These are phyloP conservation scores for Pseudoips prasinana DNA, from an alignment of 2,888 invertebrate species.

Conservation along the genomic window DNA sequence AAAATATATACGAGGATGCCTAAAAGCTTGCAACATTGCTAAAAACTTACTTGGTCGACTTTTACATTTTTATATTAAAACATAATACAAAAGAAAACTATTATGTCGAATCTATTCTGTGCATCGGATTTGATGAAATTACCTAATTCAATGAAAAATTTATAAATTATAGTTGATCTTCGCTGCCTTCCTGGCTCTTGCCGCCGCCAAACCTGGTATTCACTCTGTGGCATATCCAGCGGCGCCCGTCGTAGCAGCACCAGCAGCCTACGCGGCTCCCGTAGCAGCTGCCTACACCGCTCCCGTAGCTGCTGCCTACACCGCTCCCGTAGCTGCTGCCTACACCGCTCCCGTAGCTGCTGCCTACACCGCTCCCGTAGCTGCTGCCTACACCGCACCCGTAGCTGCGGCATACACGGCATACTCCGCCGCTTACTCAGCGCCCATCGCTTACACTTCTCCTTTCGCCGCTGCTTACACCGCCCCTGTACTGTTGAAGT, in stretches of 20 bases:
- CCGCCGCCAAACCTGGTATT: constrained; percentile 69
- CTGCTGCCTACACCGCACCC: constrained; percentile 56
- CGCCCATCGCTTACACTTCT: constrained; percentile 39
- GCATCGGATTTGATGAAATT: no score
- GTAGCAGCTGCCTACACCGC: constrained; percentile 45
- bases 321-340: constrained; percentile 40
- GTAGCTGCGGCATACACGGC: constrained; percentile 52
- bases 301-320: constrained; percentile 44
- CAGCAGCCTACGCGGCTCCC: constrained; percentile 45
- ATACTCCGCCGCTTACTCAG: constrained; percentile 11
- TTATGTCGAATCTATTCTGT: no score
- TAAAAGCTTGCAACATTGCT: no score
- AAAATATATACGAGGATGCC: no score
- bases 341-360: constrained; percentile 42
- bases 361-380: constrained; percentile 49
- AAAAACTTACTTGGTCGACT: no score
- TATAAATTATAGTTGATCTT: constrained; percentile 70
- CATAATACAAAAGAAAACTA: no score
- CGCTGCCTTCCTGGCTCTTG: constrained; percentile 58
- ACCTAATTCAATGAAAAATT: no score
- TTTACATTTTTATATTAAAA: no score
- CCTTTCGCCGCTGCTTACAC: constrained; percentile 33
- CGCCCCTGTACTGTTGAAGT: constrained; percentile 40
- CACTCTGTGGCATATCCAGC: constrained; percentile 48
- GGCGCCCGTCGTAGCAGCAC: constrained; percentile 44